phyloP scores from a whole-genome alignment of 2,888 invertebrate genomes.

The Rhagium mordax region DNA sequence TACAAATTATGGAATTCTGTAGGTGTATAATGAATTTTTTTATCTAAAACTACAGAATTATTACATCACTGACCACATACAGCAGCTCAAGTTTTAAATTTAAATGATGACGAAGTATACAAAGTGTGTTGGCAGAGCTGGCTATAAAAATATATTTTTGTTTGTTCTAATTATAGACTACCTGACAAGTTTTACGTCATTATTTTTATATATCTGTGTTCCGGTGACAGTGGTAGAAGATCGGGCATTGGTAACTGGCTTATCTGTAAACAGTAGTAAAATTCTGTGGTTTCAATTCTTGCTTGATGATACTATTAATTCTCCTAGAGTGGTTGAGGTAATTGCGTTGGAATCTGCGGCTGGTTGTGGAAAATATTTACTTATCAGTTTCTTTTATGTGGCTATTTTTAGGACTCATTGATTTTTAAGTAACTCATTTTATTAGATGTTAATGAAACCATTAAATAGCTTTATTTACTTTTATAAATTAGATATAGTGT shows the following conservation, averaged over 20 bases:
- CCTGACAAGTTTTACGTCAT: slow-evolving; percentile 32
- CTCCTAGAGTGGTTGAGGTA: slow-evolving; percentile 21
- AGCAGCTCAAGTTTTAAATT: slow-evolving; percentile 23
- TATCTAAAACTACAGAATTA: slow-evolving; percentile 14
- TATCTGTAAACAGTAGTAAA: neutral
- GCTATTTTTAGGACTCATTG: neutral
- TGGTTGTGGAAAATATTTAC: neutral
- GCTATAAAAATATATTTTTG: slow-evolving; percentile 36
- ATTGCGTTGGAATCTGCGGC: neutral
- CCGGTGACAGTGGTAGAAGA: slow-evolving; percentile 1
- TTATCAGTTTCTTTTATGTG: neutral
- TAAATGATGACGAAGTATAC: slow-evolving; percentile 27
- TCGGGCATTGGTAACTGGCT: slow-evolving; percentile 1
- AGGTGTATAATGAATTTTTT: slow-evolving; percentile 26
- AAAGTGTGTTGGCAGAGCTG: slow-evolving; percentile 25
- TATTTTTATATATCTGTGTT: slow-evolving; percentile 20
- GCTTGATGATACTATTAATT: slow-evolving; percentile 24
- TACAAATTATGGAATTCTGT: neutral
- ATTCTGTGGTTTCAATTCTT: neutral
- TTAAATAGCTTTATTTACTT: neutral
- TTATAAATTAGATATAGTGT: neutral
- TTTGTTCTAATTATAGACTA: slow-evolving; percentile 33
- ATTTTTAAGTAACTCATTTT: neutral
- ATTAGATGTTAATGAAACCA: neutral
- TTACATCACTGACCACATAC: slow-evolving; percentile 32